Evolutionary conservation across 2,888 invertebrate genomes (phyloP).

Genomic region (Xylocampa areola): DNA sequence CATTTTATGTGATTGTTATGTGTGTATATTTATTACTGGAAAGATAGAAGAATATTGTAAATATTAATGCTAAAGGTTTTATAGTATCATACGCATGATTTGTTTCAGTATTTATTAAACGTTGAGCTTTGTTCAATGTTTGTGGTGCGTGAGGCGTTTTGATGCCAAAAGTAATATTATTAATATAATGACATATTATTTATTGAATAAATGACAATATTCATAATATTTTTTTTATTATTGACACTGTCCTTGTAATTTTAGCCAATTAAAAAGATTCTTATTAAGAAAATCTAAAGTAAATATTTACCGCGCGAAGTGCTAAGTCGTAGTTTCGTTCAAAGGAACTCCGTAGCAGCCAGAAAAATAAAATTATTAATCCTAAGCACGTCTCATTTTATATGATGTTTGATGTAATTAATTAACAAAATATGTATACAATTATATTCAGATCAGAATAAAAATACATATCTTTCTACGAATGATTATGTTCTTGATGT

Average conservation of each 20-base stretch:
- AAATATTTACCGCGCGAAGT: no score
- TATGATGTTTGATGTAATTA: no score
- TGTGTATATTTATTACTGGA: slow-evolving; percentile 53
- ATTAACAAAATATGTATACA: no score
- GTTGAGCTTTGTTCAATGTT: slow-evolving; percentile 83
- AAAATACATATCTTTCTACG: no score
- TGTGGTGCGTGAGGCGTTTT: slow-evolving; percentile 73
- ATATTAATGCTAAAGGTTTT: slow-evolving; percentile 59
- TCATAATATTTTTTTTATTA: slow-evolving; percentile 67
- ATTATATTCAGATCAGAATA: no score
- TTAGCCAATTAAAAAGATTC: not conserved
- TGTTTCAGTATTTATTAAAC: slow-evolving; percentile 68
- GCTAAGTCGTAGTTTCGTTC: no score
- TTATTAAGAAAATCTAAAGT: not conserved
- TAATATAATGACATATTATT: slow-evolving; percentile 77
- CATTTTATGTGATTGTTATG: slow-evolving; percentile 56
- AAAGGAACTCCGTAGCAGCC: no score
- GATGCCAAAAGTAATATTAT: slow-evolving; percentile 75
- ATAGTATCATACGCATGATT: slow-evolving; percentile 60
- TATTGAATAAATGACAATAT: slow-evolving; percentile 85
- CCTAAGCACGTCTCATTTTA: no score
- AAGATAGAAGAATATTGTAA: slow-evolving; percentile 60
- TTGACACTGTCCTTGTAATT: not conserved
- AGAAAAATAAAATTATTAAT: no score
- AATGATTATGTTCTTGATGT: no score